These are phyloP conservation scores for Papilio helenus DNA, from an alignment of 1,140 invertebrate species.

Conservation along the genomic window DNA sequence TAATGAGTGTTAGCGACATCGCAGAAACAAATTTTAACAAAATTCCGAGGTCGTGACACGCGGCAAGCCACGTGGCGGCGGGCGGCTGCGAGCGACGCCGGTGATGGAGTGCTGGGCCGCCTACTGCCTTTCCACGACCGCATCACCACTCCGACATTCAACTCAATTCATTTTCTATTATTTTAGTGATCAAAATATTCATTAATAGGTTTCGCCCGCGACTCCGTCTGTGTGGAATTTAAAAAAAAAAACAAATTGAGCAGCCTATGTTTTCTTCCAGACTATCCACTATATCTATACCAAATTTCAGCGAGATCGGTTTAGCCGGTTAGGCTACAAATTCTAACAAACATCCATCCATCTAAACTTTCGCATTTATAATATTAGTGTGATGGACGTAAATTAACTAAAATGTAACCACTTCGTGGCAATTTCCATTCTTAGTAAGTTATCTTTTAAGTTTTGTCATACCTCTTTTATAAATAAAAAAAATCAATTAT, in stretches of 20 bases:
- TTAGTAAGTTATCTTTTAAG: too few species aligned
- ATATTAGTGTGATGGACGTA: not conserved
- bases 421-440: not conserved
- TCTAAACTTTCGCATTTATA: too few species aligned
- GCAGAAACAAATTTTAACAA: not conserved
- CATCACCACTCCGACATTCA: not conserved
- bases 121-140: constrained; percentile 52
- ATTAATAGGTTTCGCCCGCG: too few species aligned
- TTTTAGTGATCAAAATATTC: not conserved
- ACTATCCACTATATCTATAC: too few species aligned
- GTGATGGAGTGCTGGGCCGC: constrained; percentile 68
- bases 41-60: constrained; percentile 40
- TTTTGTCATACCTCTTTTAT: too few species aligned
- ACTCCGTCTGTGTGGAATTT: too few species aligned
- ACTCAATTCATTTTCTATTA: not conserved
- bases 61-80: constrained; percentile 50
- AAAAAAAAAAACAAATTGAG: too few species aligned
- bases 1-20: not conserved
- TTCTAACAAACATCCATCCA: too few species aligned
- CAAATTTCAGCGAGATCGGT: too few species aligned
- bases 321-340: too few species aligned
- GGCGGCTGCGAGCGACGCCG: constrained; percentile 57
- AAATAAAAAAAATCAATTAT: too few species aligned
- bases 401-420: not conserved
- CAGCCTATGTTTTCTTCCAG: too few species aligned